A percentile compares a stretch with the other conserved stretches of the same genome.
phyloP scores from a whole-genome alignment of 2,113 vertebrate species.

The Indicator maculatus region DNA sequence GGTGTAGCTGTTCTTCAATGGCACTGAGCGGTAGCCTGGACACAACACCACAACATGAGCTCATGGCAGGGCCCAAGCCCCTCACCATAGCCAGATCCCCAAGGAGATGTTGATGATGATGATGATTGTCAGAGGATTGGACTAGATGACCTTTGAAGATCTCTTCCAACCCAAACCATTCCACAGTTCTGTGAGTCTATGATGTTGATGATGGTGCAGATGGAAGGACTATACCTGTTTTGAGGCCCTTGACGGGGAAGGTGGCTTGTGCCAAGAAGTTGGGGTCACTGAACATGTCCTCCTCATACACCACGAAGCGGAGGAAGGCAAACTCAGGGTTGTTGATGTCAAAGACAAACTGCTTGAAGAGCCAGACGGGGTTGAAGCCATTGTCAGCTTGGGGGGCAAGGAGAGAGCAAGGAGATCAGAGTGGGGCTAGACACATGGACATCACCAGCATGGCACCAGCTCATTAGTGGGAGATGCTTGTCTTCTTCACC shows the following conservation, averaged over 20 bases:
- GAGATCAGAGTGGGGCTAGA: neutral
- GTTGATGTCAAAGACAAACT: constrained; percentile 86
- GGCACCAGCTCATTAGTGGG: neutral
- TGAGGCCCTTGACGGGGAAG: constrained; percentile 82
- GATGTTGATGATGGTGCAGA: fast-evolving
- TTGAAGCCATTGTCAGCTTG: constrained; percentile 86
- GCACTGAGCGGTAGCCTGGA: constrained; percentile 83
- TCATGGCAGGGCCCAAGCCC: fast-evolving
- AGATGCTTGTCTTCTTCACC: neutral
- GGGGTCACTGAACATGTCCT: constrained; percentile 92
- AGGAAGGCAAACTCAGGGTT: constrained; percentile 86
- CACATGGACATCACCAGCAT: fast-evolving
- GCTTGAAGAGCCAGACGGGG: constrained; percentile 85
- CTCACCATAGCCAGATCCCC: neutral
- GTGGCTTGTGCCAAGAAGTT: constrained; percentile 89
- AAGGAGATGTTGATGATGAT: neutral
- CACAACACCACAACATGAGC: neutral
- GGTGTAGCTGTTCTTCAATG: constrained; percentile 86
- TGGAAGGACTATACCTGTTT: constrained; percentile 75
- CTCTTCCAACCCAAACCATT: too few species aligned
- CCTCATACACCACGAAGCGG: constrained; percentile 85
- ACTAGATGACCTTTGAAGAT: neutral
- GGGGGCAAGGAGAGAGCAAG: neutral
- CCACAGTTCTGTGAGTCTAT: too few species aligned
- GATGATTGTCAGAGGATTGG: neutral